These are phyloP conservation scores for Solenopsis fugax DNA, from an alignment of 1,140 invertebrate genomes.

Conservation along the genomic window DNA sequence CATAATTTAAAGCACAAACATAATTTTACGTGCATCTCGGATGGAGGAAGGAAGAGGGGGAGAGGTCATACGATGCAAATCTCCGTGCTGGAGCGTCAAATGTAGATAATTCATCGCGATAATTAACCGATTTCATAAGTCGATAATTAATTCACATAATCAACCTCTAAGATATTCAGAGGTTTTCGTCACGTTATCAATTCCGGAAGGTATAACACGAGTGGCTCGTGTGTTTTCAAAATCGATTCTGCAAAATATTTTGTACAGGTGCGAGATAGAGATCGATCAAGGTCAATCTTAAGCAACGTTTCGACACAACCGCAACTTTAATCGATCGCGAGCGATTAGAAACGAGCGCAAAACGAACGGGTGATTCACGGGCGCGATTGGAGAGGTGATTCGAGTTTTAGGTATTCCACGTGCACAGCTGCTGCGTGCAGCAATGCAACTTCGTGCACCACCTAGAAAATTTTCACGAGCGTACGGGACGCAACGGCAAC, in stretches of 20 bases:
- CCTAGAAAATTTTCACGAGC: background rate
- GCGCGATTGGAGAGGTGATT: conserved; percentile 46
- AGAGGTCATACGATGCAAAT: background rate
- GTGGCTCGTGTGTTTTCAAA: background rate
- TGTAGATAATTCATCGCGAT: conserved; percentile 19
- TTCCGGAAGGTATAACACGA: background rate
- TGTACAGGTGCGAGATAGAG: background rate
- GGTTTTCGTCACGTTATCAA: conserved; percentile 63
- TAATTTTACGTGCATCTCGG: background rate
- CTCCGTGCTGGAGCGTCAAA: background rate
- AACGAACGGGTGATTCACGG: conserved; percentile 33
- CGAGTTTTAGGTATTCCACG: conserved; percentile 67
- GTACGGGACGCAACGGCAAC: background rate
- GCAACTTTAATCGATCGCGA: background rate
- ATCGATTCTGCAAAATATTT: background rate
- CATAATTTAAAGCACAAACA: background rate
- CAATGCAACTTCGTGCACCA: conserved; percentile 68
- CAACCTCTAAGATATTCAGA: conserved; percentile 41
- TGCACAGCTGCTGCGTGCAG: conserved; percentile 70
- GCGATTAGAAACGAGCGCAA: conserved; percentile 46
- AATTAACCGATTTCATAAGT: conserved; percentile 66
- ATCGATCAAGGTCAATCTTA: background rate
- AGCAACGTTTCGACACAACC: background rate
- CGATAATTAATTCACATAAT: conserved; percentile 45
- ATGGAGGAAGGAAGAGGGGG: background rate